Evolutionary conservation across 2,797 vertebrate species (phyloP), one percentile per base, ranked within the genome.

Genomic region (Prunella strophiata): DNA sequence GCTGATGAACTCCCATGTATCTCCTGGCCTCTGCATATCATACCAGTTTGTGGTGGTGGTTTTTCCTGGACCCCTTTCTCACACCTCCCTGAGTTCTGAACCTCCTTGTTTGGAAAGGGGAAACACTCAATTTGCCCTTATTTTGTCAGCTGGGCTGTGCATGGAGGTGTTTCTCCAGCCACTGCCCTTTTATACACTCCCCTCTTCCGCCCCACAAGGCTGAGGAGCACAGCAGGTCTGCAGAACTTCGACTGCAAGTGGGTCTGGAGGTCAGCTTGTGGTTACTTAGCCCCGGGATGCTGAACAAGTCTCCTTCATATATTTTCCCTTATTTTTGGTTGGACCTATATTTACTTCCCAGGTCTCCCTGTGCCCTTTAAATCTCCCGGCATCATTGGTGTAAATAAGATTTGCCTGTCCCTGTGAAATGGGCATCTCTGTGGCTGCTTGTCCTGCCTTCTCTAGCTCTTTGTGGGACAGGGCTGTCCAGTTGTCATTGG

Each of bases 211-310:
- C 47, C 45, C 7, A 4, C 3, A 18, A 80, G 58, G 74, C 67
- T 8, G 6, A 92, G 85, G 93, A 95, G 67, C 91, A 45, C 85
- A 94, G 82, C 75, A 92, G 88, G 70, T 85, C 84, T 95, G 79
- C 83, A 88, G 85, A 95, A 70, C 74, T 86, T 71, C 0, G 2
- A 20, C 57, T 72, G 42, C 45, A 45, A 50, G 17, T 58, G 36
- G 11, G n/a, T 83, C 61, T 74, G n/a, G 38, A 88, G 58, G 66
- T 84, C 70, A 90, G 13, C 42, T 77, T 3, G 4, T 38, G 54
- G 30, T 83, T 74, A 54, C 47, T 21, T 38, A 91, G 43, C 30
- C 51, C 15, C 1, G 0, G 9, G 26, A 42, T 71, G 16, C 5
- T 77, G 52, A 86, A 83, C 20, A 68, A 81, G 66, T 70, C 66